These are phyloP conservation scores for Loris lydekkerianus DNA, from an alignment of 2,797 vertebrate species.

Conservation along the genomic window DNA sequence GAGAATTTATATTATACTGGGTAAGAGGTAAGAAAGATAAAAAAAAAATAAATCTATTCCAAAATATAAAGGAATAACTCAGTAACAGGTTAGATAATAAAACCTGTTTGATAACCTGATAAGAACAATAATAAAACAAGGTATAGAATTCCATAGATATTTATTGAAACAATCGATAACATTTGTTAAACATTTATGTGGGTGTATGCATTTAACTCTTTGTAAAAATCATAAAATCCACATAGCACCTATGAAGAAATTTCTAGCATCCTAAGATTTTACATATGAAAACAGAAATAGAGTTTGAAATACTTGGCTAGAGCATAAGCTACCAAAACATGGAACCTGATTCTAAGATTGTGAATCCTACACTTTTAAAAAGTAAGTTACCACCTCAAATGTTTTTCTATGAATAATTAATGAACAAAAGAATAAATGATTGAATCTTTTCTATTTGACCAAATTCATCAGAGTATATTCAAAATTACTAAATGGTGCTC, in stretches of 20 bases:
- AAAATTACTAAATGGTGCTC: neutral
- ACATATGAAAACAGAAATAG: neutral
- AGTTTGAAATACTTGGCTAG: neutral
- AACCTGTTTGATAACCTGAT: neutral
- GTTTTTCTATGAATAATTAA: neutral
- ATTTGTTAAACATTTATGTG: conserved; percentile 8
- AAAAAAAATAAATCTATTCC: neutral
- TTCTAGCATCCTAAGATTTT: neutral
- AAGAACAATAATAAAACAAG: neutral
- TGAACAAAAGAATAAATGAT: neutral
- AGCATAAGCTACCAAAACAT: neutral
- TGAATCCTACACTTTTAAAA: neutral
- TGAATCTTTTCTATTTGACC: neutral
- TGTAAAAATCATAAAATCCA: neutral
- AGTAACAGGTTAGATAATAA: neutral
- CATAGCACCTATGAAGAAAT: neutral
- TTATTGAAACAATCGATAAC: neutral
- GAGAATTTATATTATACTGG: neutral
- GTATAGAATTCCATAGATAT: neutral
- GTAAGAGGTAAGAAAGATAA: neutral
- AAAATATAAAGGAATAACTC: neutral
- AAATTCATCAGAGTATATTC: neutral
- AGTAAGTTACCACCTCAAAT: neutral
- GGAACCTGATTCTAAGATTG: neutral
- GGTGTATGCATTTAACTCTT: neutral